Evolutionary conservation across 2,888 invertebrate species (phyloP).

Genomic region (Philereme transversata): DNA sequence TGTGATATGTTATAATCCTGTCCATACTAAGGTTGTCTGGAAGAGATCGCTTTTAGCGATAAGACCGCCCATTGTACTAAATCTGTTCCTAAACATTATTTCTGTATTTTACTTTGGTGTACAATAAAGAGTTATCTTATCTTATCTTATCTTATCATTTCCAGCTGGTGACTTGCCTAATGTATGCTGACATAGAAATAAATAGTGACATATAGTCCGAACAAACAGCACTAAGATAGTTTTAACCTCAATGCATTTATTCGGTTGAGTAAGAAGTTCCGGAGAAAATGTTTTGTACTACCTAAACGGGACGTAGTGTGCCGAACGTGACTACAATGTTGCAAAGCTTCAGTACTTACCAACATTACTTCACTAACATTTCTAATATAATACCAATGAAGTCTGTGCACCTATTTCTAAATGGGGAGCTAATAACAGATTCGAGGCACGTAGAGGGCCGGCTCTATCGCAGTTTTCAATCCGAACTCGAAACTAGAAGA

Average conservation of each 20-base stretch:
- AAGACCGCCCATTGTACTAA: too few species aligned
- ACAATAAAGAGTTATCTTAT: too few species aligned
- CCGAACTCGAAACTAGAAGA: conserved; percentile 78
- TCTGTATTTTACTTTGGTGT: too few species aligned
- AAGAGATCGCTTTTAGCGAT: too few species aligned
- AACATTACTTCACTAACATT: conserved; percentile 52
- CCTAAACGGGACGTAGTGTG: conserved; percentile 49
- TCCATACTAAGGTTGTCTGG: too few species aligned
- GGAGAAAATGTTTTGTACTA: conserved; percentile 45
- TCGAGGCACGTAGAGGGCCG: conserved; percentile 70
- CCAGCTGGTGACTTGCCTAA: too few species aligned
- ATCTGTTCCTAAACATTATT: too few species aligned
- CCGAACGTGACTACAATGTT: conserved; percentile 58
- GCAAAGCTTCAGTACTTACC: conserved; percentile 41
- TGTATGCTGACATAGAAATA: too few species aligned
- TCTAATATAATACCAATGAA: conserved; percentile 65
- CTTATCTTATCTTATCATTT: too few species aligned
- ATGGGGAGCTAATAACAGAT: conserved; percentile 68
- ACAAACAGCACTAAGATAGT: conserved; percentile 13
- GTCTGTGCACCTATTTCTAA: conserved; percentile 68
- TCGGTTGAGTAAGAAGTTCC: conserved; percentile 6
- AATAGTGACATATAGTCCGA: not conserved
- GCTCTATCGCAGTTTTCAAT: conserved; percentile 83
- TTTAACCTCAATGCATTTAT: conserved; percentile 35
- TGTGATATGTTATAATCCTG: too few species aligned